Evolutionary conservation across 2,888 invertebrate genomes (phyloP).

Genomic region (Limenitis camilla): DNA sequence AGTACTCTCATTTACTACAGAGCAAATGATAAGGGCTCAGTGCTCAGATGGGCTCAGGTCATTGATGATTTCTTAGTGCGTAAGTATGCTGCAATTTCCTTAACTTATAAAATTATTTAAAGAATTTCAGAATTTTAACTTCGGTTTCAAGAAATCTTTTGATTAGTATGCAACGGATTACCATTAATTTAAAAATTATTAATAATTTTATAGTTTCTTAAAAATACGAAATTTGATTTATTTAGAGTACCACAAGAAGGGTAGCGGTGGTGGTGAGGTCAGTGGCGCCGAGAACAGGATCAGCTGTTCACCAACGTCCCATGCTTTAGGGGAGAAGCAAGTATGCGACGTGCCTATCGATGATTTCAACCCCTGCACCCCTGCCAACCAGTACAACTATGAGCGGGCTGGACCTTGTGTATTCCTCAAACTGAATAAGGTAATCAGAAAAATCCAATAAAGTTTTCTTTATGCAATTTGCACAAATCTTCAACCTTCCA

Average conservation of each 20-base stretch:
- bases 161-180: too few species aligned
- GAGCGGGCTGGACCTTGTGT: constrained; percentile 92
- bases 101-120: background rate
- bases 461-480: too few species aligned
- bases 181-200: too few species aligned
- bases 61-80: constrained; percentile 84
- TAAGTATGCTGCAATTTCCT: constrained; percentile 56
- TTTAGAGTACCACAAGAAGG: constrained; percentile 68
- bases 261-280: constrained; percentile 56
- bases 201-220: too few species aligned
- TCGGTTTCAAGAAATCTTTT: too few species aligned
- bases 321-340: constrained; percentile 76
- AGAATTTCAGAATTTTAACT: background rate
- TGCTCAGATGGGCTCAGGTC: constrained; percentile 85
- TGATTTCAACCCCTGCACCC: constrained; percentile 84
- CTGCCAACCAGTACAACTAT: constrained; percentile 88
- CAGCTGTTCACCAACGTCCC: constrained; percentile 78
- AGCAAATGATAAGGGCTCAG: constrained; percentile 83
- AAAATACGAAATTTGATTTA: background rate
- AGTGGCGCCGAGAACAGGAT: constrained; percentile 76
- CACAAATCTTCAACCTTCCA: too few species aligned
- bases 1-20: constrained; percentile 98
- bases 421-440: constrained; percentile 97
- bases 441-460: too few species aligned
- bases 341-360: constrained; percentile 87